A percentile compares a stretch with the other conserved stretches of the same genome.
Conservation (phyloP, 2,113 vertebrate genomes). For the Malurus melanocephalus region DNA sequence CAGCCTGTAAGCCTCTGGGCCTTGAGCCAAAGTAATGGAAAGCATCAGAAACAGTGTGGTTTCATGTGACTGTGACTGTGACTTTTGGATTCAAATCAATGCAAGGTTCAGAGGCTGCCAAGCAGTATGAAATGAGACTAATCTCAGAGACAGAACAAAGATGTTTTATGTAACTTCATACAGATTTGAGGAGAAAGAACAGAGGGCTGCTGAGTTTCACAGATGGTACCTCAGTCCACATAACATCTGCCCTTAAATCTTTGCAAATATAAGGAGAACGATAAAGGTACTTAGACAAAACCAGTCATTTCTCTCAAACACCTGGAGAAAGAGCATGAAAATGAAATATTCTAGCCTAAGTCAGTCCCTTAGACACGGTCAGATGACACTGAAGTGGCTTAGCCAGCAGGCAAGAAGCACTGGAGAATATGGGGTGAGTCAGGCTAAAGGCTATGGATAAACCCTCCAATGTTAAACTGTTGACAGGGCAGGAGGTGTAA, state of each 20-base stretch:
- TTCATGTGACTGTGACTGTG: conserved; percentile 3
- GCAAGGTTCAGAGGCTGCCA: not conserved
- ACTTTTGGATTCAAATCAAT: conserved; percentile 31
- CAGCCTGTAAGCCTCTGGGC: not conserved
- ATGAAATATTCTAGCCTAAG: not conserved
- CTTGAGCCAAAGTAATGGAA: not conserved
- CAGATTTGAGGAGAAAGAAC: not conserved
- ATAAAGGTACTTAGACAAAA: not conserved
- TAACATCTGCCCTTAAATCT: not conserved
- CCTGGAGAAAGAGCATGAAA: not conserved
- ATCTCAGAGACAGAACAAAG: conserved; percentile 26
- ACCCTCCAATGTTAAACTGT: not conserved
- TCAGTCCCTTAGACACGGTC: not conserved
- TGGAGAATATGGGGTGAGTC: not conserved
- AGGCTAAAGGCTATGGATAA: not conserved
- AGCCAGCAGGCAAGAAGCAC: not conserved
- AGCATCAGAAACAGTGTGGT: not conserved
- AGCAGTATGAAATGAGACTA: conserved; percentile 1
- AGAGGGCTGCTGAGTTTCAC: not conserved
- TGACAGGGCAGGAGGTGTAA: not conserved
- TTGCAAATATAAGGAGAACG: not conserved
- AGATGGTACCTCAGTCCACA: not conserved
- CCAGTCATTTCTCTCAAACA: not conserved
- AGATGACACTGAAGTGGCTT: not conserved
- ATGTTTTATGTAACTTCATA: not conserved